Evolutionary conservation across 2,113 vertebrate genomes (phyloP).

Genomic region (Gasterosteus nipponicus): DNA sequence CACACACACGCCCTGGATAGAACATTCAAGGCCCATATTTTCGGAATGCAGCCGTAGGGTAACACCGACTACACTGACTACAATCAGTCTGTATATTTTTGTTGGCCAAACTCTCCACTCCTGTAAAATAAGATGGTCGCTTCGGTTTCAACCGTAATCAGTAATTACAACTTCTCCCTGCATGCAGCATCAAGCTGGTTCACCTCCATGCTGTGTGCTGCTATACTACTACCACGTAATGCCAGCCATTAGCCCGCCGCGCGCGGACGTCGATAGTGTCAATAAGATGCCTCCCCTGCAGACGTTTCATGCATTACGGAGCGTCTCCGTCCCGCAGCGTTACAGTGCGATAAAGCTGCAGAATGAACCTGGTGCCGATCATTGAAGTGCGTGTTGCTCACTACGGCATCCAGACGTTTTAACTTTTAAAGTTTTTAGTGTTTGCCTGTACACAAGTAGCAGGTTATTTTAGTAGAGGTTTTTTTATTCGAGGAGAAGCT

Average conservation of each 20-base stretch:
- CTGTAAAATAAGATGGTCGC: background rate
- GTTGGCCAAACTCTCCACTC: background rate
- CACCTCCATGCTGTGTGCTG: conserved; percentile 39
- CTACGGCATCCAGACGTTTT: background rate
- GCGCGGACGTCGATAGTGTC: conserved; percentile 67
- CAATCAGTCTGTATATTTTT: background rate
- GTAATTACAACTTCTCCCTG: conserved; percentile 55
- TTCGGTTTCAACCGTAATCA: conserved; percentile 34
- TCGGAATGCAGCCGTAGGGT: background rate
- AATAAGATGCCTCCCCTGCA: conserved; percentile 55
- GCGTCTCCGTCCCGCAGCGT: conserved; percentile 46
- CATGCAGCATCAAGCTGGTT: conserved; percentile 40
- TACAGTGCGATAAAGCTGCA: conserved; percentile 23
- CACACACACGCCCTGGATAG: background rate
- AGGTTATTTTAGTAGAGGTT: background rate
- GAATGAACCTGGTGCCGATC: conserved; percentile 28
- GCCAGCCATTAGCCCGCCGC: conserved; percentile 56
- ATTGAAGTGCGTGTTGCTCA: conserved; percentile 26
- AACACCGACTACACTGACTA: background rate
- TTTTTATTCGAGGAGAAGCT: background rate
- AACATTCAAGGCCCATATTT: background rate
- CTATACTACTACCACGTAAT: conserved; percentile 32
- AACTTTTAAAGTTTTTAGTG: background rate
- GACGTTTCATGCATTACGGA: conserved; percentile 56
- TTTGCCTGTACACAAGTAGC: background rate